phyloP scores from a whole-genome alignment of 2,797 vertebrate species.

The Sebastes jordani region DNA sequence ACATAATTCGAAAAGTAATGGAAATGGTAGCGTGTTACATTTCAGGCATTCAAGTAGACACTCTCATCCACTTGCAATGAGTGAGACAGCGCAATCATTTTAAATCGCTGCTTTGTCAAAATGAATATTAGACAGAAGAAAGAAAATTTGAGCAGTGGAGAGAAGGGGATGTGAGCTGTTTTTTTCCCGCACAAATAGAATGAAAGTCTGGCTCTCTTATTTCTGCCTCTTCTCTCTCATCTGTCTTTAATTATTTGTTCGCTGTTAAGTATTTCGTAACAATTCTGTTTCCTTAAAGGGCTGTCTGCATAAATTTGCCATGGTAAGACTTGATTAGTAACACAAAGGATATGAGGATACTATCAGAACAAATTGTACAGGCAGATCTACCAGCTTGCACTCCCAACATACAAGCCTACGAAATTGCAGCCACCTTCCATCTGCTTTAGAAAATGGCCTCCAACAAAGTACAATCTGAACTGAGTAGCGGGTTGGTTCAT shows the following conservation, averaged over 20 bases:
- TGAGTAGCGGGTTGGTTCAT: slow-evolving; percentile 56
- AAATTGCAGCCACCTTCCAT: slow-evolving; percentile 68
- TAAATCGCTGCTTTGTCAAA: slow-evolving; percentile 28
- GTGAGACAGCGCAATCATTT: slow-evolving; percentile 4
- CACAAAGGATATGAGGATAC: slow-evolving; percentile 43
- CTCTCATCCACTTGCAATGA: slow-evolving; percentile 23
- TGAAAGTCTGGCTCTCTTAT: slow-evolving; percentile 8
- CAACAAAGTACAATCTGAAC: slow-evolving; percentile 64
- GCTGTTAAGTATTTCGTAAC: slow-evolving; percentile 18
- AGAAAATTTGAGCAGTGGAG: slow-evolving; percentile 3
- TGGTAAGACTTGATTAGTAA: slow-evolving; percentile 20
- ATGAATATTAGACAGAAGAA: slow-evolving; percentile 22
- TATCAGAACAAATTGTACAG: slow-evolving; percentile 45
- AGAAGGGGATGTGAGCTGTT: neutral
- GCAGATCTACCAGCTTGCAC: slow-evolving; percentile 35
- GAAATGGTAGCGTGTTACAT: slow-evolving; percentile 20
- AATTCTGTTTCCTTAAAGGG: slow-evolving; percentile 18
- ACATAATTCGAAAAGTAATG: slow-evolving; percentile 30
- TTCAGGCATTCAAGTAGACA: neutral
- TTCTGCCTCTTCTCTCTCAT: slow-evolving; percentile 14
- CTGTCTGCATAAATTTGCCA: slow-evolving; percentile 26
- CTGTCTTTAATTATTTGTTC: slow-evolving; percentile 39
- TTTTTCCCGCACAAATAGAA: slow-evolving; percentile 23
- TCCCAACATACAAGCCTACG: slow-evolving; percentile 27
- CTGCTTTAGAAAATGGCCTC: slow-evolving; percentile 71